Evolutionary conservation across 2,797 vertebrate genomes (phyloP), one percentile per base, ranked within the genome.

Genomic region (Gobionotothen gibberifrons): DNA sequence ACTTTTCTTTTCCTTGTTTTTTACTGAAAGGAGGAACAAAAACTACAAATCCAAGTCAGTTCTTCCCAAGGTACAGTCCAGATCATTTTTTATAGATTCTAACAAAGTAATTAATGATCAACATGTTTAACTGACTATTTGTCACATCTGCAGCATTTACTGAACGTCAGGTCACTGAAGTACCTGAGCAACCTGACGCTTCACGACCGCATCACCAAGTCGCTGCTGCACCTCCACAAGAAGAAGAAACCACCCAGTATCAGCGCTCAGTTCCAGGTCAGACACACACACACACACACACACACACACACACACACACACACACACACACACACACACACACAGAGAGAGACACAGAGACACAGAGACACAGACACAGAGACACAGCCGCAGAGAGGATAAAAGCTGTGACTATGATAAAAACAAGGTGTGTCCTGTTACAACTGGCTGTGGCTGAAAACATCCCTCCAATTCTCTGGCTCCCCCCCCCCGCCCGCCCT

Each of bases 221-320:
- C 98, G 8, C 95, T 99, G 69, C 96, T 99, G 26, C 98, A 99
- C 82, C 95, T 99, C 53, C 97, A 99, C 89, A 99, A 99, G 94
- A 99, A 99, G 95, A 99, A 99, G 93, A 99, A 99, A 57, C 97
- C 98, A 0, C 98, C 97, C 67, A 99, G 98, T 78, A 99, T 99
- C 93, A 99, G 98, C 0, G 98, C 98, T 16, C 98, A 99, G 90
- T 99, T 99, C 86, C 97, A 99, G 97, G 98, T 99, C 83, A 85
- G 81, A 10, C 32, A 2, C 32, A 68, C 51, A 60, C 57, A 48
- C 46, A 52, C 69, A 64, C 52, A 68, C 47, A 55, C 72, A n/a
- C 56, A 59, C 32, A 62, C 65, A 72, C 40, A 64, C 14, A 65
- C 72, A 52, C 59, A 70, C 19, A 32, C 39, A 54, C 54, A 72